Evolutionary conservation across 2,797 vertebrate species (phyloP), one percentile per base, ranked within the genome.

Genomic region (Gobio occitaniae): DNA sequence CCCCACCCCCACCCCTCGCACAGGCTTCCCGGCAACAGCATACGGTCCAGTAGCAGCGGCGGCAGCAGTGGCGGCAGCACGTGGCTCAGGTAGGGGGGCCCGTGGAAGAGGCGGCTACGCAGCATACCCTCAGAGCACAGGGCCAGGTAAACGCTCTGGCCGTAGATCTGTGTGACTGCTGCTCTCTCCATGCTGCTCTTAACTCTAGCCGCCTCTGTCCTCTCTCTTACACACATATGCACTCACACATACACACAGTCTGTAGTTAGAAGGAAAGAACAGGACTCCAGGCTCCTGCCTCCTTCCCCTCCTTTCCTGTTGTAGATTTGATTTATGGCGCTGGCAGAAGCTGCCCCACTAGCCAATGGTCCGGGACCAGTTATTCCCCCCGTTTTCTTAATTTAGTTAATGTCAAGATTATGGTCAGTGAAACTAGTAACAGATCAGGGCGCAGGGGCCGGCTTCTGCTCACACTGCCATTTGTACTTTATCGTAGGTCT

Each of bases 61-160:
- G 0, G 97, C 96, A 0, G 96, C 96, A 4, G 96, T 96, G 93
- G 96, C 97, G 0, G 96, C 96, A 38, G 96, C 96, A 0, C 95
- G 96, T 90, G 97, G 97, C 95, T 98, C 97, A 97, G 97, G 97
- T 97, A 97, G 96, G 97, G 94, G 93, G 93, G 92, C 92, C 94
- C 91, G 89, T 89, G 95, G 95, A 96, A 92, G 95, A 94, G 91
- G 93, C 90, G 90, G 91, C 93, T 91, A 94, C 92, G 92, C 89
- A 92, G 94, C 94, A 95, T 95, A 96, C 93, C 94, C 90, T 91
- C 95, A 95, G 93, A 95, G 94, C 93, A 93, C 95, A 93, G 94
- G 96, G 95, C 93, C 95, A 95, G 96, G 94, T 95, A 94, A 95
- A 96, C 92, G 93, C 95, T 95, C 95, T 95, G 95, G 94, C 91